Conservation (phyloP, 2,113 vertebrate genomes). For the Haliaeetus leucogaster region DNA sequence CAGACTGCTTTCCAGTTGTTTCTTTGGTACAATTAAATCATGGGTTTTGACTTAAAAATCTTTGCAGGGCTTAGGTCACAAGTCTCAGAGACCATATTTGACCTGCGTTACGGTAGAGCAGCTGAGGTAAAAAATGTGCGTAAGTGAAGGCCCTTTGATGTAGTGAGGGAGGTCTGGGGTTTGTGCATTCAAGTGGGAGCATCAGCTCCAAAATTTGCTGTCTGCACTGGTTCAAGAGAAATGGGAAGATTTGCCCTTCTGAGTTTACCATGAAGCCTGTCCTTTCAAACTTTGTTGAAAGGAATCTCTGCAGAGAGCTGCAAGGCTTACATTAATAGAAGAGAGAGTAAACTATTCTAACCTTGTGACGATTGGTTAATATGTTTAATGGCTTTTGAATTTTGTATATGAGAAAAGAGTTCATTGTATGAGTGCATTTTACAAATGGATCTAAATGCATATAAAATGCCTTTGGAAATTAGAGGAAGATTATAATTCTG, state of each 20-base stretch:
- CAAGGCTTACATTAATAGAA: not conserved
- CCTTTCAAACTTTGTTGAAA: not conserved
- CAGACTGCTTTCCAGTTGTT: not conserved
- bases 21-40: constrained; percentile 22
- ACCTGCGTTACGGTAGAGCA: not conserved
- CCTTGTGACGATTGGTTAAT: not conserved
- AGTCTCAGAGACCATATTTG: not conserved
- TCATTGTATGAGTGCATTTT: not conserved
- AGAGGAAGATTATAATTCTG: not conserved
- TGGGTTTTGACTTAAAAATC: not conserved
- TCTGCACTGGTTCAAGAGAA: not conserved
- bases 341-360: not conserved
- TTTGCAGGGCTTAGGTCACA: not conserved
- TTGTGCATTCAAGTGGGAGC: not conserved
- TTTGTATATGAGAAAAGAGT: not conserved
- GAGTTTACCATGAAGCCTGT: not conserved
- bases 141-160: not conserved
- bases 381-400: not conserved
- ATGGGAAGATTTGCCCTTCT: not conserved
- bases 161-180: not conserved
- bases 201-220: not conserved
- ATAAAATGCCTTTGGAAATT: constrained; percentile 8
- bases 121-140: not conserved
- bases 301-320: not conserved
- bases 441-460: not conserved